Conservation (phyloP, 1,140 invertebrate species). For the Nephila pilipes region DNA sequence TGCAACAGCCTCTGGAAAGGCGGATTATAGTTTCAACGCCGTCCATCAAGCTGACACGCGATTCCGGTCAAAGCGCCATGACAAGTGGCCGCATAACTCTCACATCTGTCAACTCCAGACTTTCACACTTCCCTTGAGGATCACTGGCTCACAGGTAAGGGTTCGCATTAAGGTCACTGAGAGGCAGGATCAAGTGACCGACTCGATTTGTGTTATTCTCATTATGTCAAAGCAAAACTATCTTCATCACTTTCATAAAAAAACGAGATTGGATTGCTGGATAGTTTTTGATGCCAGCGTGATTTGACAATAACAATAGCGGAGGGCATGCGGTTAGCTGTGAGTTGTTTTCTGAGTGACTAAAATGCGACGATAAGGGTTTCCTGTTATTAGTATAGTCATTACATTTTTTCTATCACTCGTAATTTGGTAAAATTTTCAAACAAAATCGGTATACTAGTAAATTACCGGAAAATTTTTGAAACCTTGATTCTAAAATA, state of each 20-base stretch:
- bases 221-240: not conserved
- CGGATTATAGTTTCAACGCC: slow-evolving; percentile 45
- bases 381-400: no score
- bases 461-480: no score
- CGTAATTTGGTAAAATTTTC: no score
- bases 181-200: slow-evolving; percentile 18
- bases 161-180: not conserved
- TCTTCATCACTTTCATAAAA: no score
- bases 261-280: not conserved
- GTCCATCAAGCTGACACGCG: slow-evolving; percentile 45
- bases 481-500: no score
- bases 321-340: not conserved
- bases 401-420: no score
- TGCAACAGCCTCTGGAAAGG: not conserved
- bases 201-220: slow-evolving; percentile 31
- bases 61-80: slow-evolving; percentile 40
- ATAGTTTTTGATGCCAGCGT: not conserved
- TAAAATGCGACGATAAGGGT: no score
- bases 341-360: not conserved
- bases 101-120: slow-evolving; percentile 26
- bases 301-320: not conserved
- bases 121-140: slow-evolving; percentile 21
- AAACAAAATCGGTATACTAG: no score
- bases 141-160: slow-evolving; percentile 5
- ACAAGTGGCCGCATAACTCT: slow-evolving; percentile 27